A percentile compares a stretch with the other conserved stretches of the same genome.
phyloP scores from a whole-genome alignment of 2,888 invertebrate species.

The Oligia strigilis region DNA sequence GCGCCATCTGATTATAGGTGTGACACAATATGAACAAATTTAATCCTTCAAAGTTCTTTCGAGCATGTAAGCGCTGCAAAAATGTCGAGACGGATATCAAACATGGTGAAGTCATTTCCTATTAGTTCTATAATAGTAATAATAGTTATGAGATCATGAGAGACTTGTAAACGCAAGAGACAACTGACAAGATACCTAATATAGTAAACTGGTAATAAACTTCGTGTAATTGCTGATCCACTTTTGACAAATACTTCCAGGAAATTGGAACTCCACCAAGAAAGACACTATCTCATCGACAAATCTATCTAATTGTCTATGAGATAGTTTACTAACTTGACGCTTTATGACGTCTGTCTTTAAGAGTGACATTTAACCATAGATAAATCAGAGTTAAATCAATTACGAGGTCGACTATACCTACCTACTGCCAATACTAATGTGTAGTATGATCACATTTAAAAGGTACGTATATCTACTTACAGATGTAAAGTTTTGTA shows the following conservation, averaged over 20 bases:
- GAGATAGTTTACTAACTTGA: not conserved
- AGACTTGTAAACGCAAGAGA: not conserved
- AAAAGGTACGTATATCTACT: not conserved
- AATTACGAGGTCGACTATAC: not conserved
- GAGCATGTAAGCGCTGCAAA: slow-evolving; percentile 8
- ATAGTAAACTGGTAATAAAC: not conserved
- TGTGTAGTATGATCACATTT: not conserved
- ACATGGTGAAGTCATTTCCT: slow-evolving; percentile 19
- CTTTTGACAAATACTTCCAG: not conserved
- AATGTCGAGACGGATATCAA: slow-evolving; percentile 10
- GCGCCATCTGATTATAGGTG: not conserved
- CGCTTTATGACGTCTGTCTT: not conserved
- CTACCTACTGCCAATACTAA: not conserved
- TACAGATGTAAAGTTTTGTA: not conserved
- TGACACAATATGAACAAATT: not conserved
- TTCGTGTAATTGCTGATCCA: not conserved
- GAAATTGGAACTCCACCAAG: not conserved
- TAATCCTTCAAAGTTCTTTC: not conserved
- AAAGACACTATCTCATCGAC: not conserved
- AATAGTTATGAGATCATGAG: slow-evolving; percentile 31
- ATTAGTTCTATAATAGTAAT: slow-evolving; percentile 31
- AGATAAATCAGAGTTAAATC: not conserved
- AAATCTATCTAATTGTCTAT: not conserved
- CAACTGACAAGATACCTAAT: not conserved
- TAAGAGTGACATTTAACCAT: not conserved